Base-by-base conservation (phyloP, 2,888 invertebrate genomes). In the Lasioglossum pauxillum region DNA sequence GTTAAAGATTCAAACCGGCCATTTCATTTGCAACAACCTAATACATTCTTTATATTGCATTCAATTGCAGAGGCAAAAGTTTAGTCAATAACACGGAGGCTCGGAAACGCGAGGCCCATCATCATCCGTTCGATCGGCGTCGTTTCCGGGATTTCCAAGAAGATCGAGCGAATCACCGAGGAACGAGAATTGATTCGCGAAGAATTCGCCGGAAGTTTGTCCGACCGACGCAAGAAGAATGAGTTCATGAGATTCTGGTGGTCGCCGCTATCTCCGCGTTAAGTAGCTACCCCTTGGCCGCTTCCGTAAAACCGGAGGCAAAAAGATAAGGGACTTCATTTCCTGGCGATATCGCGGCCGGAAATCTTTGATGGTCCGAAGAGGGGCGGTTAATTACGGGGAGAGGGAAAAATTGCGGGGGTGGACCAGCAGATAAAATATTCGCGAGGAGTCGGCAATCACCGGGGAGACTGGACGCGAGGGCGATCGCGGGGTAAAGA, bases 251-350 rank as follows among this genome's bases (percentile, higher is more conserved):
- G 80, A 60, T 71, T 35, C 44, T 60, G n/a, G 72, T 49, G 75
- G 46, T 53, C 23, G 53, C 12, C 69, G 79, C 78, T 86, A 81
- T 80, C 79, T 74, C 23, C 31, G 78, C 75, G 78, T 73, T 75
- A 80, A 85, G 78, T 85, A 82, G 78, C 75, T 27, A 57, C 71
- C 49, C 67, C 46, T 31, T 49, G 57, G 57, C 19, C 74, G 67
- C 75, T 44, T 44, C 77, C 69, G 80, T 71, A 82, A 82, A 88
- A 82, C 86, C 82, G 82, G 49, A 75, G 79, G 77, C 83, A 83
- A 85, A 85, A 87, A 85, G 88, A 89, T 89, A 89, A 89, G 81
- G 44, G 75, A 84, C 73, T 82, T 85, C 72, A 89, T 89, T 89
- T 88, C 81, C 87, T 79, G 57, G 57, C 19, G 41, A 46, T 84